A percentile compares a stretch with the other conserved stretches of the same genome.
Conservation (phyloP, 2,113 vertebrate genomes). For the Lanius collurio region DNA sequence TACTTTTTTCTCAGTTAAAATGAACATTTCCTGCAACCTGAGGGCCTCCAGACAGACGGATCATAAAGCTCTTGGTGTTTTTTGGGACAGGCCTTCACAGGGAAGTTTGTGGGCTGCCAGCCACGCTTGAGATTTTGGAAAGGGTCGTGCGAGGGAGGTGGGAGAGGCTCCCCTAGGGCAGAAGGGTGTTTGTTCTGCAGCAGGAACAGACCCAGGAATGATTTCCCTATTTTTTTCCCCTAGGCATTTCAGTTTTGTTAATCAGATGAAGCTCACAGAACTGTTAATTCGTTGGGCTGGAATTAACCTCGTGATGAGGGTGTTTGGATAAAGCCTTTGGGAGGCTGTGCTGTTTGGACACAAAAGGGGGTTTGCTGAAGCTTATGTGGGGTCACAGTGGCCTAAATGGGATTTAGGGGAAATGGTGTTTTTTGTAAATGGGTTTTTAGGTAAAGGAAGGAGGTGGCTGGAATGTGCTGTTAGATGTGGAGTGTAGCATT, state of each 20-base stretch:
- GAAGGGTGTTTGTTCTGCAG: neutral
- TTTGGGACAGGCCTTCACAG: neutral
- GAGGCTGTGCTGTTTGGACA: neutral
- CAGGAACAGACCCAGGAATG: neutral
- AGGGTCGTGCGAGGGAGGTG: neutral
- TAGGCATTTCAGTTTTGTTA: neutral
- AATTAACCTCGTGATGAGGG: slow-evolving; percentile 11
- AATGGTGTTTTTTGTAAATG: neutral
- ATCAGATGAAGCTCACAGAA: neutral
- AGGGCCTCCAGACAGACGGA: neutral
- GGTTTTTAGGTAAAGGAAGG: neutral
- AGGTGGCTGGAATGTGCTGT: neutral
- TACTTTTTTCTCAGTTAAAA: neutral
- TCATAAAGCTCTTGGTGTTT: neutral
- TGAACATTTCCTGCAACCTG: neutral
- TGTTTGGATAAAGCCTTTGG: slow-evolving; percentile 2
- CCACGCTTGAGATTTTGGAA: neutral
- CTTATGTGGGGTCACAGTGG: slow-evolving; percentile 5
- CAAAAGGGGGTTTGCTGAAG: slow-evolving; percentile 4
- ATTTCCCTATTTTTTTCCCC: neutral
- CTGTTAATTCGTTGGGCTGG: neutral
- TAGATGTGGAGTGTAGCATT: neutral
- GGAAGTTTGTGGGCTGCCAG: neutral
- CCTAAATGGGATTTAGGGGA: neutral
- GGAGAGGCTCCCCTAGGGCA: neutral